Evolutionary conservation across 2,797 vertebrate species (phyloP).

Genomic region (Liasis olivaceus): DNA sequence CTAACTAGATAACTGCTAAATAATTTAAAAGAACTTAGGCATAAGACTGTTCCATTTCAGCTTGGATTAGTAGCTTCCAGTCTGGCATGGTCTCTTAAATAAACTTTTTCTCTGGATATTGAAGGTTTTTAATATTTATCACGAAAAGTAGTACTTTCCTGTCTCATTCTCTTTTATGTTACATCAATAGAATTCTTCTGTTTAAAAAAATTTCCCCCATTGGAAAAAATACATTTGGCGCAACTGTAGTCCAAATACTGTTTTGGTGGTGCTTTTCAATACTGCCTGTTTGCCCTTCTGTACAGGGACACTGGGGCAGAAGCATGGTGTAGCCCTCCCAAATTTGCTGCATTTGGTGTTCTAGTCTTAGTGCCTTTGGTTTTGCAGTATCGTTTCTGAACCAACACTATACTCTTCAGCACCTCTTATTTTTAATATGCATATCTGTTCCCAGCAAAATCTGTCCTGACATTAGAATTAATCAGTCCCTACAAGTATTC

Average conservation of each 20-base stretch:
- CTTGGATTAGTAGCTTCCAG: neutral
- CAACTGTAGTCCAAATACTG: neutral
- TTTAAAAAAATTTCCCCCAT: neutral
- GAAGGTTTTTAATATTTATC: neutral
- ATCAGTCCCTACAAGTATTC: neutral
- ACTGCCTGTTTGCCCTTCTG: neutral
- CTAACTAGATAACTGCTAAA: neutral
- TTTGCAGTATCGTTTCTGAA: neutral
- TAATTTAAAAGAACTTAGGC: neutral
- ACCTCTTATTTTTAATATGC: neutral
- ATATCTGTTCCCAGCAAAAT: neutral
- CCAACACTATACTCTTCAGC: neutral
- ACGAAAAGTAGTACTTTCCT: neutral
- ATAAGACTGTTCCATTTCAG: neutral
- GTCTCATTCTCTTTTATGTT: slow-evolving; percentile 5
- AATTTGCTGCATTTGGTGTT: neutral
- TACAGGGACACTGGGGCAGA: neutral
- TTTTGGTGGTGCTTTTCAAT: fast-evolving
- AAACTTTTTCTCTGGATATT: neutral
- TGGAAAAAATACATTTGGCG: neutral
- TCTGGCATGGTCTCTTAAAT: neutral
- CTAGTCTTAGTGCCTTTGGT: neutral
- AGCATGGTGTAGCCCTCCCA: neutral
- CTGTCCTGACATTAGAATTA: no score
- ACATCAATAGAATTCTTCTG: fast-evolving